Percentiles rank a stretch among this genome's conserved stretches.
phyloP scores from a whole-genome alignment of 1,140 invertebrate species.

The Drosophila prosaltans region DNA sequence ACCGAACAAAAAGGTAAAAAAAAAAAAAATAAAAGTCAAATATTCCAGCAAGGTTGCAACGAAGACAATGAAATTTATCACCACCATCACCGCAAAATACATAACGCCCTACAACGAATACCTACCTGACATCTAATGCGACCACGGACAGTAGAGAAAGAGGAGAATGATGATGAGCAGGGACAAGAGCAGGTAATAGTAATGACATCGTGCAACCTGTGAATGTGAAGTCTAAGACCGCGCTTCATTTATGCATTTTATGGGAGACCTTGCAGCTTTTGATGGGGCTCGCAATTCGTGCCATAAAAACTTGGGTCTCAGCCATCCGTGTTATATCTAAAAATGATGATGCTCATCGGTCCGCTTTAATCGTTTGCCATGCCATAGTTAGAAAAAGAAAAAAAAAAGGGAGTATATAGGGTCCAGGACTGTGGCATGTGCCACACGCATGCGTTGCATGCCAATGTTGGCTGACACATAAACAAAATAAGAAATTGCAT shows the following conservation, averaged over 20 bases:
- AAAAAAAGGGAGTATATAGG: slow-evolving; percentile 14
- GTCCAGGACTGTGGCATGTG: slow-evolving; percentile 54
- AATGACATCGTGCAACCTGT: slow-evolving; percentile 49
- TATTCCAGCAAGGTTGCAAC: slow-evolving; percentile 14
- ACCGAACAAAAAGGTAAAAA: too few species aligned
- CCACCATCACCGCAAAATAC: slow-evolving; percentile 32
- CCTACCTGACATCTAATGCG: slow-evolving; percentile 64
- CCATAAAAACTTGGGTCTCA: slow-evolving; percentile 42
- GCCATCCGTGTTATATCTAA: slow-evolving; percentile 32
- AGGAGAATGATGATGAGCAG: not conserved
- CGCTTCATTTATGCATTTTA: slow-evolving; percentile 59
- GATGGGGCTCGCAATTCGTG: slow-evolving; percentile 47
- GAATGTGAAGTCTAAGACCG: slow-evolving; percentile 49
- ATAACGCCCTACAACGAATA: slow-evolving; percentile 66
- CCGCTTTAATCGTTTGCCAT: slow-evolving; percentile 43
- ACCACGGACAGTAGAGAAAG: slow-evolving; percentile 1
- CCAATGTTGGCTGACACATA: slow-evolving; percentile 53
- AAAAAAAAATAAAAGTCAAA: not conserved
- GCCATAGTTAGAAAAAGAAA: slow-evolving; percentile 15
- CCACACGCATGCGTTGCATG: slow-evolving; percentile 63
- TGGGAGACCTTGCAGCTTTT: slow-evolving; percentile 48
- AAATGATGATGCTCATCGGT: slow-evolving; percentile 50
- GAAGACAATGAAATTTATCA: slow-evolving; percentile 40
- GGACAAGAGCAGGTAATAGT: not conserved
- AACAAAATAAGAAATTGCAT: slow-evolving; percentile 58